These are phyloP conservation scores for Sarcophaga peregrina DNA, from an alignment of 1,140 invertebrate species.

Conservation along the genomic window DNA sequence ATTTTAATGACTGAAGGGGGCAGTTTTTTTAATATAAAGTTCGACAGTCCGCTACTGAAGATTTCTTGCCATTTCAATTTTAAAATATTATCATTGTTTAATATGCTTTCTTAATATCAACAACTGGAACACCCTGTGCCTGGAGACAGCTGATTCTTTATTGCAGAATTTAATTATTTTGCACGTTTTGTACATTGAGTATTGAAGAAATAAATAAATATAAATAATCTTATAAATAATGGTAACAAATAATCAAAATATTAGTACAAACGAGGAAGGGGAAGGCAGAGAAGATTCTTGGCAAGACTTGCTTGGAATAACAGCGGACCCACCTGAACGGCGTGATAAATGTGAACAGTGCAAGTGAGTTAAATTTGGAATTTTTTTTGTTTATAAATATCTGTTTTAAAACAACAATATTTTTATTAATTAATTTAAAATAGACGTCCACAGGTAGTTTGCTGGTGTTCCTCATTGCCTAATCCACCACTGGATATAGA, in stretches of 20 bases:
- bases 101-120: too few species aligned
- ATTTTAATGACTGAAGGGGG: too few species aligned
- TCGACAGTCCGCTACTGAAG: too few species aligned
- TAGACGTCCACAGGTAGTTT: conserved; percentile 87
- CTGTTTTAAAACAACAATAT: neutral
- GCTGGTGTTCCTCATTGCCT: conserved; percentile 88
- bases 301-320: conserved; percentile 75
- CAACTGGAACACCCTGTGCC: neutral
- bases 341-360: conserved; percentile 77
- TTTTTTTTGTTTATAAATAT: neutral
- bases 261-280: neutral
- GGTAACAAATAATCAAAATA: conserved; percentile 31
- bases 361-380: conserved; percentile 71
- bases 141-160: neutral
- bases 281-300: conserved; percentile 41
- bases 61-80: too few species aligned
- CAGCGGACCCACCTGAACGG: conserved; percentile 78
- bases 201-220: neutral
- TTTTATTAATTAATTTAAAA: conserved; percentile 51
- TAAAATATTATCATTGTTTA: too few species aligned
- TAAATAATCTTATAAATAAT: neutral
- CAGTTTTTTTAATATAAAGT: too few species aligned
- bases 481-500: conserved; percentile 73
- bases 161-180: neutral
- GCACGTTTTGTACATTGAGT: neutral